phyloP scores from a whole-genome alignment of 2,113 vertebrate species.

The Myotis yumanensis region DNA sequence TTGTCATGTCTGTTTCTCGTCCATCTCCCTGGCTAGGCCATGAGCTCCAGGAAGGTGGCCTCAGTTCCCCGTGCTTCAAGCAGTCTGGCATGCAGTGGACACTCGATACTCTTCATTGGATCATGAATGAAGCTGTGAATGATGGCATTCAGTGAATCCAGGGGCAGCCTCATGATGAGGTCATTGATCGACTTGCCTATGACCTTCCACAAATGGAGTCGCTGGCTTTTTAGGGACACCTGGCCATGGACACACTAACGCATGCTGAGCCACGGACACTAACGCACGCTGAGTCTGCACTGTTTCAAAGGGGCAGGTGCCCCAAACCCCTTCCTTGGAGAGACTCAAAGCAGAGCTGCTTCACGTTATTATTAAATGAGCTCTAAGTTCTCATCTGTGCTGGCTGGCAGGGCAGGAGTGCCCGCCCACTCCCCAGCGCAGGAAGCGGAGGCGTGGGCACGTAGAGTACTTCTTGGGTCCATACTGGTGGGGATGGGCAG shows the following conservation, averaged over 20 bases:
- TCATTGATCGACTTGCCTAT: accelerated
- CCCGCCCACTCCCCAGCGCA: neutral
- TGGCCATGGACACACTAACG: neutral
- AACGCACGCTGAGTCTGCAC: neutral
- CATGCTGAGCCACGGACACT: neutral
- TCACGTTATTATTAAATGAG: neutral
- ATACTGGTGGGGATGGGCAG: accelerated
- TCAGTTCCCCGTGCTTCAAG: accelerated
- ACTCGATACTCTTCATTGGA: neutral
- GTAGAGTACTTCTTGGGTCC: neutral
- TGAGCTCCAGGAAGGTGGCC: neutral
- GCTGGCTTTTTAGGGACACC: neutral
- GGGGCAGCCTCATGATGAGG: neutral
- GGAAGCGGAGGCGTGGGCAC: neutral
- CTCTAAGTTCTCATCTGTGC: neutral
- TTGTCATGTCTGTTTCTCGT: accelerated
- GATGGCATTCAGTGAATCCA: accelerated
- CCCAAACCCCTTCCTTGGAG: neutral
- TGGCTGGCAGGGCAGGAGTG: accelerated
- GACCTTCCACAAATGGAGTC: too few relatives aligned
- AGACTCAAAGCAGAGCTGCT: neutral
- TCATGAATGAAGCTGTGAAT: accelerated
- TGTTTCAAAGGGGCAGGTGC: neutral
- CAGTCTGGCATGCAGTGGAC: neutral
- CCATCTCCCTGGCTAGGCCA: accelerated